A percentile compares a stretch with the other conserved stretches of the same genome.
Evolutionary conservation across 1,140 invertebrate genomes (phyloP).

Genomic region (Panonychus citri): DNA sequence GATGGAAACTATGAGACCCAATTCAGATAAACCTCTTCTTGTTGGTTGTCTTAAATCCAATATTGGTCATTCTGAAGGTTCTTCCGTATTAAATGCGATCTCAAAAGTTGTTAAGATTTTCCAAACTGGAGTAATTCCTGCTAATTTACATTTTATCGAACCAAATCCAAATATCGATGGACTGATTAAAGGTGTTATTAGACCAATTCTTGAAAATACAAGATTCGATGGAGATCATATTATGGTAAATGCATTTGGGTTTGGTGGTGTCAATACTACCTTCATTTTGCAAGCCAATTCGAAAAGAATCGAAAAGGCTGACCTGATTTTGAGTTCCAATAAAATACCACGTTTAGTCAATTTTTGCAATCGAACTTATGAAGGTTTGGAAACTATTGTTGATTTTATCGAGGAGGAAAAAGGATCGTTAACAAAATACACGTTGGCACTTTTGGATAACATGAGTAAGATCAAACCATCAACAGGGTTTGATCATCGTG

Average conservation of each 20-base stretch:
- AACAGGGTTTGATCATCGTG: constrained; percentile 2
- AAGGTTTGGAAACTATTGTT: constrained; percentile 23
- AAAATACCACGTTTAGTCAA: constrained; percentile 19
- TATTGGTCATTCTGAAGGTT: constrained; percentile 89
- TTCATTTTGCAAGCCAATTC: constrained; percentile 26
- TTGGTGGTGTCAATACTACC: constrained; percentile 69
- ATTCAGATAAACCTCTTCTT: background rate
- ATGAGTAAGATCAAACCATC: background rate
- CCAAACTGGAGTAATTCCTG: constrained; percentile 25
- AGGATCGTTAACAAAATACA: constrained; percentile 10
- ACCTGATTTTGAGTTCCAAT: constrained; percentile 26
- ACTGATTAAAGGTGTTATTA: constrained; percentile 45
- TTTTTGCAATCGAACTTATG: constrained; percentile 25
- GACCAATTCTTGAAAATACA: constrained; percentile 36
- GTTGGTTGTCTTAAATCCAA: constrained; percentile 92
- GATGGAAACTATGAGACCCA: constrained; percentile 22
- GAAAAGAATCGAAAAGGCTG: background rate
- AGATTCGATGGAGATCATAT: constrained; percentile 81
- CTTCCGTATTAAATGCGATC: constrained; percentile 41
- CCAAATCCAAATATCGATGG: constrained; percentile 31
- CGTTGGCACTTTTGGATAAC: constrained; percentile 12
- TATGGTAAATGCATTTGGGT: constrained; percentile 60
- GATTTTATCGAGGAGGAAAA: constrained; percentile 20
- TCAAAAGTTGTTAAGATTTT: constrained; percentile 28
- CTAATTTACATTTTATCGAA: constrained; percentile 30